Evolutionary conservation across 1,140 invertebrate genomes (phyloP).

Genomic region (Trichonephila clavata): DNA sequence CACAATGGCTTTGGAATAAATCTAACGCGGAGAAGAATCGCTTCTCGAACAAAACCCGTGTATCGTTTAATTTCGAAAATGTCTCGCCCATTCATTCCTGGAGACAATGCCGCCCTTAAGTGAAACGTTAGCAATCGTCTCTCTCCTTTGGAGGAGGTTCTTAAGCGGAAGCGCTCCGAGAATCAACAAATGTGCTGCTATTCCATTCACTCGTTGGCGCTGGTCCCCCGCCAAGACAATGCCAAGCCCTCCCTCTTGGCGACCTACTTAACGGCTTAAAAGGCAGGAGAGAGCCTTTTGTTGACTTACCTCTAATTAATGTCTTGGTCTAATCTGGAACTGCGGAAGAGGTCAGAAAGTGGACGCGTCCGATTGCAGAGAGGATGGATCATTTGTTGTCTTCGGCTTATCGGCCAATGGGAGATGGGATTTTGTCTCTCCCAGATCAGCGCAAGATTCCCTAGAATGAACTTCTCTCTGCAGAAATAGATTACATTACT

Average conservation of each 20-base stretch:
- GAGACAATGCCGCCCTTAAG: slow-evolving; percentile 4
- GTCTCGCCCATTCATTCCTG: slow-evolving; percentile 6
- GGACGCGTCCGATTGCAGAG: slow-evolving; percentile 23
- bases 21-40: neutral
- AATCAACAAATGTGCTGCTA: slow-evolving; percentile 13
- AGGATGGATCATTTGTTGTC: slow-evolving; percentile 51
- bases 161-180: neutral
- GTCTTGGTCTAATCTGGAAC: slow-evolving; percentile 61
- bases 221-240: slow-evolving; percentile 18
- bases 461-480: too few species aligned
- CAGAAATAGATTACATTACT: too few species aligned
- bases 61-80: neutral
- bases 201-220: neutral
- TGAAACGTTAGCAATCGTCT: neutral
- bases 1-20: too few species aligned
- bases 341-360: slow-evolving; percentile 54
- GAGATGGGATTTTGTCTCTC: neutral
- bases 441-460: neutral
- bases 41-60: slow-evolving; percentile 3
- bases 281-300: slow-evolving; percentile 4
- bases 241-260: neutral
- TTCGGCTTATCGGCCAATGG: slow-evolving; percentile 27
- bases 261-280: slow-evolving; percentile 64
- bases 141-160: neutral
- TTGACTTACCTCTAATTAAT: slow-evolving; percentile 48